These are phyloP conservation scores for Hydrocynus forskahlii DNA, from an alignment of 2,797 vertebrate genomes.

Conservation along the genomic window DNA sequence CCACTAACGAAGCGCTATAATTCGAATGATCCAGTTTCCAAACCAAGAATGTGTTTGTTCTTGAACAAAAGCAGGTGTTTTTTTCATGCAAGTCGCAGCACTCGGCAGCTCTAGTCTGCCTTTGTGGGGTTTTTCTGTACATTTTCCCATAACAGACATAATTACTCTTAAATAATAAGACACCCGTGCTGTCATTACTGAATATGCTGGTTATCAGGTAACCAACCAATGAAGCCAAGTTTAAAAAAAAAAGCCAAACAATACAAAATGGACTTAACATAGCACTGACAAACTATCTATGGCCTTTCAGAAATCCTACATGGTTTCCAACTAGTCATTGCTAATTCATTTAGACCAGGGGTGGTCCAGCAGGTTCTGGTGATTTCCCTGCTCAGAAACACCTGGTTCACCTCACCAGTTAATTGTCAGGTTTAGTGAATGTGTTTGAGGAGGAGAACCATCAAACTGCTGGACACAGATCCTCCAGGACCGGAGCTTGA, in stretches of 20 bases:
- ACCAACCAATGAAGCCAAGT: background rate
- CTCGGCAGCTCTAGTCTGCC: constrained; percentile 28
- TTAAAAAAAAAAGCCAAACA: too few species aligned
- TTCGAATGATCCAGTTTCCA: constrained; percentile 48
- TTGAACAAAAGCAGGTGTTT: background rate
- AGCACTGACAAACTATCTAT: background rate
- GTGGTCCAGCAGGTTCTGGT: too few species aligned
- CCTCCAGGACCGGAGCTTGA: too few species aligned
- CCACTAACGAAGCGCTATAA: constrained; percentile 53
- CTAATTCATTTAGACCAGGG: too few species aligned
- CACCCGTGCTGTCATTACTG: background rate
- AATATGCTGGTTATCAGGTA: background rate
- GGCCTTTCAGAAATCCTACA: background rate
- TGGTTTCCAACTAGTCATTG: background rate
- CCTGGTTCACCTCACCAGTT: too few species aligned
- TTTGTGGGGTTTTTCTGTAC: background rate
- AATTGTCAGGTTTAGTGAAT: too few species aligned
- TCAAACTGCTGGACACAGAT: too few species aligned
- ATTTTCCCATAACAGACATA: background rate
- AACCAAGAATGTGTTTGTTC: background rate
- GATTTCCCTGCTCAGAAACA: too few species aligned
- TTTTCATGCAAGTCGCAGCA: constrained; percentile 1
- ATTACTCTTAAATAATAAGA: background rate
- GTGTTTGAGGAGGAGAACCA: too few species aligned
- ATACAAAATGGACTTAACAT: too few species aligned